A percentile compares a stretch with the other conserved stretches of the same genome.
These are phyloP conservation scores for Muscicapa adusta DNA, from an alignment of 2,113 vertebrate genomes.

Conservation along the genomic window DNA sequence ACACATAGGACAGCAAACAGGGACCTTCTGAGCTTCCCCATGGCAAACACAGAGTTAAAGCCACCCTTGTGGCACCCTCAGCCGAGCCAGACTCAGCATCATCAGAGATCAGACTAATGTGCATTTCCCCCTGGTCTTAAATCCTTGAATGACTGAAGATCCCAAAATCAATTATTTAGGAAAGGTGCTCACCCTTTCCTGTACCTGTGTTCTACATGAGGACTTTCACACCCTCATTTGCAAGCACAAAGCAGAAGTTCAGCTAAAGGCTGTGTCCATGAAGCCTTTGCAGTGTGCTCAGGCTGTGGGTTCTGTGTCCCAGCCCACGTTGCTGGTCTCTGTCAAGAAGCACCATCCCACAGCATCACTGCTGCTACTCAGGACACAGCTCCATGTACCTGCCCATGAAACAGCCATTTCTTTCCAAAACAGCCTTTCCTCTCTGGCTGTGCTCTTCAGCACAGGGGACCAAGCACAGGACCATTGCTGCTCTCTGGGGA, in stretches of 20 bases:
- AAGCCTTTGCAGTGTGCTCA: background rate
- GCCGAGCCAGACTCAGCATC: background rate
- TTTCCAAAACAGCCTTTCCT: background rate
- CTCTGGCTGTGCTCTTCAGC: fast-evolving
- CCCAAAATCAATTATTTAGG: background rate
- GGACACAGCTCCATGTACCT: background rate
- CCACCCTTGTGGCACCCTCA: background rate
- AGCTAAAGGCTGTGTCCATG: fast-evolving
- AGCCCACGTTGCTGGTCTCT: fast-evolving
- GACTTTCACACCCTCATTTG: background rate
- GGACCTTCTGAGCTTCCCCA: background rate
- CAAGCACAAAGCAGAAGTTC: fast-evolving
- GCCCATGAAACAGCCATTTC: background rate
- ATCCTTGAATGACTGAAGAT: background rate
- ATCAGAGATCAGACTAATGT: background rate
- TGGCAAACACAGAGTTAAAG: background rate
- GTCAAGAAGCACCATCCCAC: background rate
- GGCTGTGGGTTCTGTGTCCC: background rate
- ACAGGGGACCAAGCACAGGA: background rate
- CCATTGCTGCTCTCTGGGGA: background rate
- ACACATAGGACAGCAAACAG: fast-evolving
- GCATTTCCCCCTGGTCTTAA: background rate
- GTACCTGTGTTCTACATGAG: background rate
- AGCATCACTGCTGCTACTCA: background rate
- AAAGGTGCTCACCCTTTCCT: background rate